These are phyloP conservation scores for Argyrosomus japonicus DNA, from an alignment of 2,113 vertebrate genomes.

Conservation along the genomic window DNA sequence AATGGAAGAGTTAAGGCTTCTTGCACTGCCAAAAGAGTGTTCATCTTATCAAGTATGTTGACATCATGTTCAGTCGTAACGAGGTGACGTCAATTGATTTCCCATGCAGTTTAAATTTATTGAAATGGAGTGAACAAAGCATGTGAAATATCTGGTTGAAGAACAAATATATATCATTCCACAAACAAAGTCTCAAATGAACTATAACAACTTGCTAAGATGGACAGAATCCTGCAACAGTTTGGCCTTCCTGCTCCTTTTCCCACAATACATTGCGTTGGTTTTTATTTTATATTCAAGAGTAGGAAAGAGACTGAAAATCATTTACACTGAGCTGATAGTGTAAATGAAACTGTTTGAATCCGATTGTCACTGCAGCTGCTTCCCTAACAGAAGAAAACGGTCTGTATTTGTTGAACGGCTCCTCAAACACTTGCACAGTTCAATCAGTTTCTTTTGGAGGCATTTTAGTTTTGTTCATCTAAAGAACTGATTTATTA, in stretches of 20 bases:
- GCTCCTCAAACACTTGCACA: constrained; percentile 23
- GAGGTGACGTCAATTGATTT: not conserved
- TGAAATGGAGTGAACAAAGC: not conserved
- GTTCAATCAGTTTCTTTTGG: constrained; percentile 20
- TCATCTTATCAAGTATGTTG: constrained; percentile 51
- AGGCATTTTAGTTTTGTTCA: constrained; percentile 36
- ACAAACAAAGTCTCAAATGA: not conserved
- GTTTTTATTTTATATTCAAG: not conserved
- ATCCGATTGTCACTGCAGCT: not conserved
- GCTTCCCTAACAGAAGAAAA: constrained; percentile 7
- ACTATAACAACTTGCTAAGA: constrained; percentile 51
- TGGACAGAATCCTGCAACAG: constrained; percentile 47
- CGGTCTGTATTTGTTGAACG: not conserved
- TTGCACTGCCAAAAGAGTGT: constrained; percentile 40
- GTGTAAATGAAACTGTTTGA: constrained; percentile 42
- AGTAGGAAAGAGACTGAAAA: constrained; percentile 13
- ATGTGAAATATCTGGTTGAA: not conserved
- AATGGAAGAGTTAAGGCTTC: constrained; percentile 17
- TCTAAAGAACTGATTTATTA: not conserved
- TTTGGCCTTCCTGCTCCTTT: constrained; percentile 42
- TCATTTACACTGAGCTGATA: constrained; percentile 44
- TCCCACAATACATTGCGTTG: not conserved
- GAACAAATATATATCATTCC: not conserved
- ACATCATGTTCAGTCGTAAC: not conserved
- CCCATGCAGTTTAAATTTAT: not conserved